These are phyloP conservation scores for Phoxinus dragarum DNA, from an alignment of 2,797 vertebrate genomes.

Conservation along the genomic window DNA sequence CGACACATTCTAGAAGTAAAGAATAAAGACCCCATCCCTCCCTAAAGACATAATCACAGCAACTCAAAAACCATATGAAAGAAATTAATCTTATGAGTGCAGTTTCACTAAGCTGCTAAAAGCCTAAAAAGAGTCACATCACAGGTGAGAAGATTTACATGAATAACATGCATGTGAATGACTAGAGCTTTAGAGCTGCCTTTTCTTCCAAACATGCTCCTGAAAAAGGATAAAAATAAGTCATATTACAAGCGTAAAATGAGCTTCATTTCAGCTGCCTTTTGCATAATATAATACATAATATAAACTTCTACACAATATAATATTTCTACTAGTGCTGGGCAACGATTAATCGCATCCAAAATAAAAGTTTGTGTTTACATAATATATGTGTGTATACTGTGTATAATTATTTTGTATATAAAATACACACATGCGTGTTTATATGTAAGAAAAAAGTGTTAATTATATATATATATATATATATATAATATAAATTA, in stretches of 20 bases:
- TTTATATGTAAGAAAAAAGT: too few relatives aligned
- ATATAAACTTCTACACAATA: not conserved
- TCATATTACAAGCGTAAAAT: not conserved
- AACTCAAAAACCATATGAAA: not conserved
- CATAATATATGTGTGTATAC: too few relatives aligned
- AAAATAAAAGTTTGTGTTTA: too few relatives aligned
- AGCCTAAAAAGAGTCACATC: not conserved
- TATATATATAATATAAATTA: too few relatives aligned
- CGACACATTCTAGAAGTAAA: conserved; percentile 15
- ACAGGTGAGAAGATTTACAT: conserved; percentile 5
- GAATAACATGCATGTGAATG: not conserved
- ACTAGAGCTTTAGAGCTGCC: not conserved
- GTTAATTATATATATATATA: too few relatives aligned
- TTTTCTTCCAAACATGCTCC: too few relatives aligned
- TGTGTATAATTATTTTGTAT: too few relatives aligned
- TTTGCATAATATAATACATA: not conserved
- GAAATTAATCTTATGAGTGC: not conserved
- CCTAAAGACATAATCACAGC: conserved; percentile 7
- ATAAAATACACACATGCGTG: too few relatives aligned
- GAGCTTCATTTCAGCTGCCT: not conserved
- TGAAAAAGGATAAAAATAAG: not conserved
- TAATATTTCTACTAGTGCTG: not conserved
- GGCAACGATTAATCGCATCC: too few relatives aligned
- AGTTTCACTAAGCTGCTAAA: not conserved
- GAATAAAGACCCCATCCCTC: not conserved